Percentiles rank a stretch among this genome's conserved stretches.
These are phyloP conservation scores for Ctenomys sociabilis DNA, from an alignment of 2,113 vertebrate species.

Conservation along the genomic window DNA sequence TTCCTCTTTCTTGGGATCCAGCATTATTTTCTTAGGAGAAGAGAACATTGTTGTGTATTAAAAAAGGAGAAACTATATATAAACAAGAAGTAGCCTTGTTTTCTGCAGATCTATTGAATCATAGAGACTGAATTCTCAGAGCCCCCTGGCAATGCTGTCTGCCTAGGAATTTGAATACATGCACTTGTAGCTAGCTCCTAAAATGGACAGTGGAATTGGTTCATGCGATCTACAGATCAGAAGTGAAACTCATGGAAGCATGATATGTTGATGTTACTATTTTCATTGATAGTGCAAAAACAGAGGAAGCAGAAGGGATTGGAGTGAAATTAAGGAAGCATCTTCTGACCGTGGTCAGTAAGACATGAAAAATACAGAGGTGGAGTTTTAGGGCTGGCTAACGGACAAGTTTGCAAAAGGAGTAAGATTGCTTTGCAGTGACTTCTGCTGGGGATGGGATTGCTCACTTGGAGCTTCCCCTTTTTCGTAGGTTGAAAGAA, in stretches of 20 bases:
- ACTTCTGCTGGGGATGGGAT: background rate
- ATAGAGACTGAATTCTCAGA: background rate
- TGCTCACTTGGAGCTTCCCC: background rate
- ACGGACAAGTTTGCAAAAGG: background rate
- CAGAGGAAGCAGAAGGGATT: background rate
- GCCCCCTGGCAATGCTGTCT: background rate
- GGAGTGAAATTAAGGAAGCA: background rate
- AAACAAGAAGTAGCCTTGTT: slow-evolving; percentile 27
- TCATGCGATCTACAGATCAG: background rate
- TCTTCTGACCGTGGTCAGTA: background rate
- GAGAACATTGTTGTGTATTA: background rate
- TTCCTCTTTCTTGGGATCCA: background rate
- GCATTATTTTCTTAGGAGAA: background rate
- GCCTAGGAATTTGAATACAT: background rate
- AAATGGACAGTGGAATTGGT: background rate
- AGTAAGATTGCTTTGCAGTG: background rate
- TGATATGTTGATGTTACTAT: background rate
- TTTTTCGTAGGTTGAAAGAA: background rate
- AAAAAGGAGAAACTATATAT: background rate
- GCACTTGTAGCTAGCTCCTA: background rate
- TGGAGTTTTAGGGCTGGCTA: background rate
- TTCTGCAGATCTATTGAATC: background rate
- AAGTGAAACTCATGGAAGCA: background rate
- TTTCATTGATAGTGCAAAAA: slow-evolving; percentile 25
- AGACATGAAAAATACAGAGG: background rate